phyloP scores from a whole-genome alignment of 2,113 vertebrate species.

The Zeus faber region DNA sequence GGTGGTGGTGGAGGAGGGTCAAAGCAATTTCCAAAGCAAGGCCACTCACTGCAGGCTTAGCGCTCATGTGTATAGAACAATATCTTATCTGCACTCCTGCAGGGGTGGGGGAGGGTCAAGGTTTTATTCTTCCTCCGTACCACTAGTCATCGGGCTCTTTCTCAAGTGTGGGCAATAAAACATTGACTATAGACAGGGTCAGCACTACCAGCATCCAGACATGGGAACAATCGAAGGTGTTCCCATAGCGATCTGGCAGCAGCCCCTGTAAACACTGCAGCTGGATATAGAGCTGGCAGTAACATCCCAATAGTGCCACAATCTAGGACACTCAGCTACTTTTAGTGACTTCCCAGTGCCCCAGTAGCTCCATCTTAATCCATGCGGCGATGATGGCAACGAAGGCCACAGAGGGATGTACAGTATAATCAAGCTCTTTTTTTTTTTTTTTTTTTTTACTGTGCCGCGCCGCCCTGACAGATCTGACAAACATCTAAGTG shows the following conservation, averaged over 20 bases:
- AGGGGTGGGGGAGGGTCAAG: not conserved
- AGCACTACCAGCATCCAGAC: too few species aligned
- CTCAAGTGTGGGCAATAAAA: not conserved
- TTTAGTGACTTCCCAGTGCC: constrained; percentile 11
- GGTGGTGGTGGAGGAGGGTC: too few species aligned
- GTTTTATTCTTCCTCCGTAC: not conserved
- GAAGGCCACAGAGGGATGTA: too few species aligned
- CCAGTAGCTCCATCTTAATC: too few species aligned
- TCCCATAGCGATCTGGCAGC: not conserved
- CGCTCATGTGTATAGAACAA: too few species aligned
- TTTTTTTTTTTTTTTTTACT: too few species aligned
- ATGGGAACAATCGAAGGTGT: not conserved
- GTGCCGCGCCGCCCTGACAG: constrained; percentile 32
- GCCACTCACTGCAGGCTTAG: too few species aligned
- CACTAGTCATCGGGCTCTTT: not conserved
- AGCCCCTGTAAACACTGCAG: not conserved
- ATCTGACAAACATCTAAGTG: constrained; percentile 29
- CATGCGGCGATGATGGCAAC: too few species aligned
- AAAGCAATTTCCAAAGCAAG: too few species aligned
- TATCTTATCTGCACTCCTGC: too few species aligned
- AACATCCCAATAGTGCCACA: not conserved
- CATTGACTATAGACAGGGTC: not conserved
- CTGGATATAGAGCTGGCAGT: not conserved
- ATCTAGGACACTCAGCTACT: not conserved
- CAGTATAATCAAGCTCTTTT: too few species aligned